A percentile compares a stretch with the other conserved stretches of the same genome.
Evolutionary conservation across 2,888 invertebrate genomes (phyloP).

Genomic region (Pristionchus mayeri): DNA sequence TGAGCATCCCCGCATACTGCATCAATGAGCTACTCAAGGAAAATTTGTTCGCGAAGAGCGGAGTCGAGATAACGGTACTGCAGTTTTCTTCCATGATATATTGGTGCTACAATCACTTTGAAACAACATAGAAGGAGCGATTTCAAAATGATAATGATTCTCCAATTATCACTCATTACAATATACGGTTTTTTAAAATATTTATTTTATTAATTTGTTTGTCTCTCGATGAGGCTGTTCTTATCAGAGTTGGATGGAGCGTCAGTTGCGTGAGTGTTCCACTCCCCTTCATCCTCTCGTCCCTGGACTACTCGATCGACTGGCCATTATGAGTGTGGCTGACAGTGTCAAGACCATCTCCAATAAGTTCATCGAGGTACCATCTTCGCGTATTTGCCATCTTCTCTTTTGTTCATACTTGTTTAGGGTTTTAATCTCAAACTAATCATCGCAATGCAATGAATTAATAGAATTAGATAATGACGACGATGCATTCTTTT

Average conservation of each 20-base stretch:
- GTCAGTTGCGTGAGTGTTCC: slow-evolving; percentile 48
- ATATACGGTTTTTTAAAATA: too few species aligned
- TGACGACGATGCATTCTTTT: too few species aligned
- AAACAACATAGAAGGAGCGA: too few species aligned
- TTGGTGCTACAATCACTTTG: too few species aligned
- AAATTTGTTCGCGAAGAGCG: slow-evolving; percentile 28
- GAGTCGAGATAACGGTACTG: slow-evolving; percentile 33
- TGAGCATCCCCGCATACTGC: slow-evolving; percentile 35
- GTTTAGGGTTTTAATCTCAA: too few species aligned
- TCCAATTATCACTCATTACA: not conserved
- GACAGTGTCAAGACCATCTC: not conserved
- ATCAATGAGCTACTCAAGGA: slow-evolving; percentile 43
- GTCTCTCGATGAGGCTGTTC: not conserved
- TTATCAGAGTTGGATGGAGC: slow-evolving; percentile 54
- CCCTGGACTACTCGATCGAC: slow-evolving; percentile 51
- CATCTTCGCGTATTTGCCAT: too few species aligned
- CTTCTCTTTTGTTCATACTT: too few species aligned
- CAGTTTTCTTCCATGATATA: not conserved
- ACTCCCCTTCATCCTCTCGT: slow-evolving; percentile 53
- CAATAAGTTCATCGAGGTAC: slow-evolving; percentile 31
- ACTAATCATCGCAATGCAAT: too few species aligned
- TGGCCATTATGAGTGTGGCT: slow-evolving; percentile 49
- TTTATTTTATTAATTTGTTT: too few species aligned
- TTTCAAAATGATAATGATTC: too few species aligned
- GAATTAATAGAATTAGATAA: too few species aligned